phyloP scores from a whole-genome alignment of 1,140 invertebrate species.

The Pogonomyrmex californicus region DNA sequence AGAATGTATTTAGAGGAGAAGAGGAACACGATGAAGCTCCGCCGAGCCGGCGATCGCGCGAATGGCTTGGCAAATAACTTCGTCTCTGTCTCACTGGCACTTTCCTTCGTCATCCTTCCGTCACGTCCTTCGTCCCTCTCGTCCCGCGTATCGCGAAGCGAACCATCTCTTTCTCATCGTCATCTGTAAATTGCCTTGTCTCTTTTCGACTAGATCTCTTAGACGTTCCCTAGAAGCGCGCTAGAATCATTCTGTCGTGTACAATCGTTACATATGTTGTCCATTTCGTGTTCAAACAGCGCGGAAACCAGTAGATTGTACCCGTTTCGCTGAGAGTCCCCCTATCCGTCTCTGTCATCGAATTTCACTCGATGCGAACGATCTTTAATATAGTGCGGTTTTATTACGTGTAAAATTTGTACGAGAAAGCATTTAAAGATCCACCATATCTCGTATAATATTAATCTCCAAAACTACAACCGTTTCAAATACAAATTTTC shows the following conservation, averaged over 20 bases:
- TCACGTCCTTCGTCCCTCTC: conserved; percentile 50
- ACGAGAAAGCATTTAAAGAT: background rate
- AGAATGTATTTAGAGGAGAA: conserved; percentile 46
- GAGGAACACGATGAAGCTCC: conserved; percentile 67
- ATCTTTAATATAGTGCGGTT: background rate
- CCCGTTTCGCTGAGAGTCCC: conserved; percentile 5
- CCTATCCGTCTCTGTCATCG: background rate
- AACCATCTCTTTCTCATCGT: conserved; percentile 26
- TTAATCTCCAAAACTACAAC: background rate
- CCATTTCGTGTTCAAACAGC: conserved; percentile 83
- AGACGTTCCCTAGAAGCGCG: conserved; percentile 31
- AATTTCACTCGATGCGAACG: background rate
- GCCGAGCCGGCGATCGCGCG: conserved; percentile 73
- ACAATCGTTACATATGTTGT: conserved; percentile 82
- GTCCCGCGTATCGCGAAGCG: background rate
- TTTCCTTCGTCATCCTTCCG: conserved; percentile 39
- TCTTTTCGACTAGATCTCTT: conserved; percentile 12
- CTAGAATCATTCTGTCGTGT: conserved; percentile 77
- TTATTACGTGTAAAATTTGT: background rate
- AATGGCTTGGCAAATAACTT: conserved; percentile 76
- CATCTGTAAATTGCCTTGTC: background rate
- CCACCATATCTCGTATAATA: background rate
- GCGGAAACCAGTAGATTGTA: conserved; percentile 56
- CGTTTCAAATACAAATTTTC: background rate
- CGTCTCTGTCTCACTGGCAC: conserved; percentile 39